Evolutionary conservation across 1,140 invertebrate genomes (phyloP).

Genomic region (Macrobrachium nipponense): DNA sequence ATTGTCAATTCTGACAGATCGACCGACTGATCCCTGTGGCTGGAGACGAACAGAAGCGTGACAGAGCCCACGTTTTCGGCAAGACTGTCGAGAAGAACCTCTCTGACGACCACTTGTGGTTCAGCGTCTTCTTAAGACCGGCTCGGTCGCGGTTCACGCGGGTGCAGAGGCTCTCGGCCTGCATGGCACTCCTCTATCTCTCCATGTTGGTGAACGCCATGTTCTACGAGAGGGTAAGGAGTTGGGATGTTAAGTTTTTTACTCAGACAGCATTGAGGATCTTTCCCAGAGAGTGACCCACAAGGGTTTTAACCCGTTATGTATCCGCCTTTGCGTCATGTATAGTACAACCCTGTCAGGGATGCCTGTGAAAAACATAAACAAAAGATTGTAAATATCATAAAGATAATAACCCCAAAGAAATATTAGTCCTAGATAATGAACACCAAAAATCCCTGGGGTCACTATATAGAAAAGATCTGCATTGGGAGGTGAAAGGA

Average conservation of each 20-base stretch:
- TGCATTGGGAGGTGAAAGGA: no score
- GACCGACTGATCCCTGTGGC: constrained; percentile 73
- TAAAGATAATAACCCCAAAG: no score
- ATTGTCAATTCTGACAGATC: constrained; percentile 67
- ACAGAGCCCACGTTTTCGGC: constrained; percentile 71
- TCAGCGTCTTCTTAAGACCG: constrained; percentile 73
- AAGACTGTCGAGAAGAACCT: constrained; percentile 70
- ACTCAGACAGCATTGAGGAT: neutral
- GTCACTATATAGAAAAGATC: no score
- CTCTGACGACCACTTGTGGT: constrained; percentile 74
- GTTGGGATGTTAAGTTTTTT: neutral
- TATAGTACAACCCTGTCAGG: no score
- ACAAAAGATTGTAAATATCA: no score
- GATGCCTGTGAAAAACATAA: no score
- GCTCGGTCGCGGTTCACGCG: constrained; percentile 72
- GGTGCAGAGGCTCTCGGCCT: constrained; percentile 72
- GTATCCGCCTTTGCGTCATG: neutral
- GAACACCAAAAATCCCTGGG: no score
- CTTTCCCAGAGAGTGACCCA: no score
- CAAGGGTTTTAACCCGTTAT: no score
- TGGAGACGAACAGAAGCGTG: constrained; percentile 69
- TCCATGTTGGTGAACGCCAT: constrained; percentile 74
- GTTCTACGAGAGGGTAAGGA: constrained; percentile 70
- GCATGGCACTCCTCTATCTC: constrained; percentile 72
- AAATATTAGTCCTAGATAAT: no score